These are phyloP conservation scores for Zygogramma bicolorata DNA, from an alignment of 2,888 invertebrate genomes.

Conservation along the genomic window DNA sequence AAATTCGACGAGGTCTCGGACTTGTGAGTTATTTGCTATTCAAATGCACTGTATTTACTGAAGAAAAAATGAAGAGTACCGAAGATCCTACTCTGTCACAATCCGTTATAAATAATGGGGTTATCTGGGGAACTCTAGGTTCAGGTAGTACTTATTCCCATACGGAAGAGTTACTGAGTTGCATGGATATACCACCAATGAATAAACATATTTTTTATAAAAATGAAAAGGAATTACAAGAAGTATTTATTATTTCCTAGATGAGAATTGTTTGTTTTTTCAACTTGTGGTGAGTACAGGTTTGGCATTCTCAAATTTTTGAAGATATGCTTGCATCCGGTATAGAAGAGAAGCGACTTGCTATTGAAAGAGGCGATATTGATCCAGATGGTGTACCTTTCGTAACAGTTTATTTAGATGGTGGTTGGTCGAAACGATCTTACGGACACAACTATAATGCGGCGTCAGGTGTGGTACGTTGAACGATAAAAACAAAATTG, in stretches of 20 bases:
- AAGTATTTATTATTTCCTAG: too few relatives aligned
- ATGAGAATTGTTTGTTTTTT: too few relatives aligned
- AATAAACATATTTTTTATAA: not conserved
- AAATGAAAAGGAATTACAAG: not conserved
- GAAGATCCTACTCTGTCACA: not conserved
- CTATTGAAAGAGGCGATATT: slow-evolving; percentile 19
- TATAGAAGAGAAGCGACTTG: not conserved
- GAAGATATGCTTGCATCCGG: not conserved
- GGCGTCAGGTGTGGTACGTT: slow-evolving; percentile 24
- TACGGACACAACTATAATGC: slow-evolving; percentile 37
- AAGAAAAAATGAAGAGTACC: not conserved
- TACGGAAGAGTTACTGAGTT: not conserved
- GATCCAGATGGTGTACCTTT: slow-evolving; percentile 32
- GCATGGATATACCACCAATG: not conserved
- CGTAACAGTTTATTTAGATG: slow-evolving; percentile 40
- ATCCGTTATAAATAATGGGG: not conserved
- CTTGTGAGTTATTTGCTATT: not conserved
- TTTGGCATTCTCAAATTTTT: not conserved
- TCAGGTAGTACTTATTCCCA: not conserved
- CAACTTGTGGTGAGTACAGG: not conserved
- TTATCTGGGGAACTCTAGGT: not conserved
- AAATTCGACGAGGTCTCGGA: not conserved
- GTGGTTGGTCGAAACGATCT: slow-evolving; percentile 40
- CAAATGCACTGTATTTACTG: not conserved
- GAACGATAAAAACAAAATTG: too few relatives aligned